phyloP scores from a whole-genome alignment of 2,888 invertebrate species.

The Tipula lateralis region DNA sequence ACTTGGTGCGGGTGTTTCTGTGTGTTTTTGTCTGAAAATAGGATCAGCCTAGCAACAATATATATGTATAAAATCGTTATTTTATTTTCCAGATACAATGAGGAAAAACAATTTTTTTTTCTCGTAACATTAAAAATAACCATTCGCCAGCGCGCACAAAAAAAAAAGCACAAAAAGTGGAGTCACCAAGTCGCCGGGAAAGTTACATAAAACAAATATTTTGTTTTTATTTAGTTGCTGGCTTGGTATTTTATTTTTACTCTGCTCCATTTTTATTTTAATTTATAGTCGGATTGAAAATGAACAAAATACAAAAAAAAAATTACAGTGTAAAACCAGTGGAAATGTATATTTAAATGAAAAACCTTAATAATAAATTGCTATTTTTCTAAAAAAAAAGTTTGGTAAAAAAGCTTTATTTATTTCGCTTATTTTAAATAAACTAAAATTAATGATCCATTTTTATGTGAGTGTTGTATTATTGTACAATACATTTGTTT shows the following conservation, averaged over 20 bases:
- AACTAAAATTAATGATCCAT: conserved; percentile 19
- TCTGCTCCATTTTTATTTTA: background rate
- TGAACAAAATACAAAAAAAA: background rate
- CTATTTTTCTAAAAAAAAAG: background rate
- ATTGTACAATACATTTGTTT: background rate
- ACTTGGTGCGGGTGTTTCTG: background rate
- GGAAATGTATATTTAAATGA: background rate
- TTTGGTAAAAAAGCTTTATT: background rate
- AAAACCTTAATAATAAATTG: conserved; percentile 4
- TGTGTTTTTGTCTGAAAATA: background rate
- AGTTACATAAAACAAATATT: background rate
- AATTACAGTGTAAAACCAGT: background rate
- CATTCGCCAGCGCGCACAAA: background rate
- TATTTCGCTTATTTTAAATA: conserved; percentile 1
- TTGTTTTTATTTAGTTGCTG: background rate
- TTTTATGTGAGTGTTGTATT: background rate
- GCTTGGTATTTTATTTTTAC: background rate
- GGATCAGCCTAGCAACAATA: background rate
- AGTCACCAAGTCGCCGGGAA: background rate
- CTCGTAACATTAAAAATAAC: background rate
- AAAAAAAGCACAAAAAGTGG: background rate
- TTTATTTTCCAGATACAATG: background rate
- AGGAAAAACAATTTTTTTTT: background rate
- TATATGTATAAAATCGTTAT: background rate
- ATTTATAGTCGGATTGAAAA: conserved; percentile 19